A percentile compares a stretch with the other conserved stretches of the same genome.
Evolutionary conservation across 2,888 invertebrate genomes (phyloP).

Genomic region (Drosophila rubida): DNA sequence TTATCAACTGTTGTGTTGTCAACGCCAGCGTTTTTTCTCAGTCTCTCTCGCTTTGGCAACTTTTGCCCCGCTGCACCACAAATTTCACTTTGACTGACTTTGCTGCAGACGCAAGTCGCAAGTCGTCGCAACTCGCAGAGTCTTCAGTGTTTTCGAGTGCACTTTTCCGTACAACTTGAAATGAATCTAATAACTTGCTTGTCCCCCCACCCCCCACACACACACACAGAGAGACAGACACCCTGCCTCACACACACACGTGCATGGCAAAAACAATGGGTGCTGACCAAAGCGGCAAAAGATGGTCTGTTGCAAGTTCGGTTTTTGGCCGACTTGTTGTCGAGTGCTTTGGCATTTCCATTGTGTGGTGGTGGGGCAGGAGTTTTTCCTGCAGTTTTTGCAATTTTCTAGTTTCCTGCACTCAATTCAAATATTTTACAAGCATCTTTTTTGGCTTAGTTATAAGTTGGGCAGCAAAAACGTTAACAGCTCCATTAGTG

Average conservation of each 20-base stretch:
- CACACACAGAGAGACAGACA: not conserved
- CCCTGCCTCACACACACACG: conserved; percentile 6
- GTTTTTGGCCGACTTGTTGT: conserved; percentile 55
- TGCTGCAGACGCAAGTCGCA: conserved; percentile 37
- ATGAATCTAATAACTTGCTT: conserved; percentile 79
- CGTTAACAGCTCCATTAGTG: conserved; percentile 79
- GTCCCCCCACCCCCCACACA: conserved; percentile 21
- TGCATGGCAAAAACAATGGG: conserved; percentile 63
- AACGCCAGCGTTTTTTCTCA: conserved; percentile 62
- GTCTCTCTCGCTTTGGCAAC: conserved; percentile 28
- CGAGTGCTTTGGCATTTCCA: too few species aligned
- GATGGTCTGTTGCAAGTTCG: conserved; percentile 37
- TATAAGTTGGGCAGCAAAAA: conserved; percentile 47
- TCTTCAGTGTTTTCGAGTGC: conserved; percentile 72
- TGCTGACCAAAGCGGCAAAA: conserved; percentile 42
- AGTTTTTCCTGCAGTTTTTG: conserved; percentile 22
- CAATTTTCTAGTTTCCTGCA: conserved; percentile 53
- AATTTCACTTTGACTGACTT: conserved; percentile 72
- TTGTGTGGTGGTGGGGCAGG: too few species aligned
- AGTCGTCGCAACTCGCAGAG: conserved; percentile 2
- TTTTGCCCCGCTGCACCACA: conserved; percentile 34
- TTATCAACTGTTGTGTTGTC: conserved; percentile 60
- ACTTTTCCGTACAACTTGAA: conserved; percentile 78
- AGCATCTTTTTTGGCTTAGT: conserved; percentile 57
- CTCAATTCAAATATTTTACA: conserved; percentile 76